A percentile compares a stretch with the other conserved stretches of the same genome.
phyloP scores from a whole-genome alignment of 2,888 invertebrate species.

The Mylabris sibirica region DNA sequence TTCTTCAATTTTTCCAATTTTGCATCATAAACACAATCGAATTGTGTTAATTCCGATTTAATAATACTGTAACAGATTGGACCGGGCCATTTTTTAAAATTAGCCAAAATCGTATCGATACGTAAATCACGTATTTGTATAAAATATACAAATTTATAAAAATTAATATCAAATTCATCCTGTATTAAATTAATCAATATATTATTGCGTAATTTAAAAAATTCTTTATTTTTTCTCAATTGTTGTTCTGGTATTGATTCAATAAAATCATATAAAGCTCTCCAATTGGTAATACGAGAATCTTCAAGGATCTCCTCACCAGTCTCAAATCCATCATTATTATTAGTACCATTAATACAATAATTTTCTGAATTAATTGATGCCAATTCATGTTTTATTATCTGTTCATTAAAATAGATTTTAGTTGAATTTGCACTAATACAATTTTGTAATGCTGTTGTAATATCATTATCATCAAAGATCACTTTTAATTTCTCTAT shows the following conservation, averaged over 20 bases:
- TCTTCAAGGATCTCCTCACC: constrained; percentile 54
- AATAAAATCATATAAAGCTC: constrained; percentile 61
- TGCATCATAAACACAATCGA: constrained; percentile 48
- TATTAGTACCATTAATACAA: constrained; percentile 36
- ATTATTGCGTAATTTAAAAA: constrained; percentile 67
- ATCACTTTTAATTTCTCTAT: constrained; percentile 66
- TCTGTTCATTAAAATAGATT: constrained; percentile 60
- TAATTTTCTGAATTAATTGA: constrained; percentile 27
- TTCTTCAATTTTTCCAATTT: constrained; percentile 61
- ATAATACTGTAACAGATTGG: constrained; percentile 66
- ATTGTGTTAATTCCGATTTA: constrained; percentile 63
- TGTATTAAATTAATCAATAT: constrained; percentile 68
- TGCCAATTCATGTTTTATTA: constrained; percentile 42
- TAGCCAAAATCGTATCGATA: constrained; percentile 64
- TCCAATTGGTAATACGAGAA: constrained; percentile 55
- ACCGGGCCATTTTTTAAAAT: constrained; percentile 66
- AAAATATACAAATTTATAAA: constrained; percentile 65
- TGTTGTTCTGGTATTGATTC: constrained; percentile 68
- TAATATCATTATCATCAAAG: constrained; percentile 67
- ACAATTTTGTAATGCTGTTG: constrained; percentile 67
- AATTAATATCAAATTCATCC: constrained; percentile 61
- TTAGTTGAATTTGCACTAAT: constrained; percentile 63
- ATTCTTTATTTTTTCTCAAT: constrained; percentile 62
- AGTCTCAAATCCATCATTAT: constrained; percentile 47
- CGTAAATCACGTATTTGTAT: constrained; percentile 65